Percentiles rank a stretch among this genome's conserved stretches.
These are phyloP conservation scores for Indicator maculatus DNA, from an alignment of 2,113 vertebrate genomes.

Conservation along the genomic window DNA sequence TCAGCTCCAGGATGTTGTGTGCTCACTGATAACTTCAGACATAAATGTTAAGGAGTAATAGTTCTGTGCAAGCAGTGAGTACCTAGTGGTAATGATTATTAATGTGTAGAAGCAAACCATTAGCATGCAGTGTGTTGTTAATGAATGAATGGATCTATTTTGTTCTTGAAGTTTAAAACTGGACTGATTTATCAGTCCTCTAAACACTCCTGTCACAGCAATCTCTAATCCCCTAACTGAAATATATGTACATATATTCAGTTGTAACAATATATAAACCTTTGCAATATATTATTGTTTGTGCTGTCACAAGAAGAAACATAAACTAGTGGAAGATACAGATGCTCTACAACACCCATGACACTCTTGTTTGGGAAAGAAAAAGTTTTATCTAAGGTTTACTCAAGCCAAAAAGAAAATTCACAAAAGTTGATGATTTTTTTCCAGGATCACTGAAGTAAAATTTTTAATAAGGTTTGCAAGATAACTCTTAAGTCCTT, in stretches of 20 bases:
- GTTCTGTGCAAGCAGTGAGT: background rate
- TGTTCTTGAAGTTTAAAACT: background rate
- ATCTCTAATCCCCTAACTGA: background rate
- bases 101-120: background rate
- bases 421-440: background rate
- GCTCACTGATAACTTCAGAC: background rate
- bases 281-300: background rate
- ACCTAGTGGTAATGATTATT: background rate
- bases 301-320: background rate
- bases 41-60: background rate
- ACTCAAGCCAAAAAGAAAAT: background rate
- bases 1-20: background rate
- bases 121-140: background rate
- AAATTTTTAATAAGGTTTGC: background rate
- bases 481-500: background rate
- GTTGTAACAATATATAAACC: background rate
- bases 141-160: background rate
- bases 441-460: accelerated
- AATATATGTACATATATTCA: background rate
- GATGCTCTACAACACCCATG: background rate
- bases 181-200: background rate
- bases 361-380: background rate
- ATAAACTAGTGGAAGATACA: background rate
- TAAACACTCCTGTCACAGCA: background rate
- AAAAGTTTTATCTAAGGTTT: background rate